Percentiles rank a stretch among this genome's conserved stretches.
Evolutionary conservation across 2,888 invertebrate genomes (phyloP).

Genomic region (Perizoma flavofasciatum): DNA sequence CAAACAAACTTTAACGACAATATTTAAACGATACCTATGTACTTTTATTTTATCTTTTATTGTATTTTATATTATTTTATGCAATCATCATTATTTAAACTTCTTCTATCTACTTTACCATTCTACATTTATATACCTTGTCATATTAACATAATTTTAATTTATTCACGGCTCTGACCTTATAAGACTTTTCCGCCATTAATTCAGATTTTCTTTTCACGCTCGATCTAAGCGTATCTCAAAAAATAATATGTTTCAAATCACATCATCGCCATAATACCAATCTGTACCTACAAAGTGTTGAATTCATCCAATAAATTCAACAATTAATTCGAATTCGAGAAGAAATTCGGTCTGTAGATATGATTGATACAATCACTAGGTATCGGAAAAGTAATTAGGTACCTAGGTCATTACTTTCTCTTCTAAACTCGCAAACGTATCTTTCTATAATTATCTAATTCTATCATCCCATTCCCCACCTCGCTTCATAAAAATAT

Average conservation of each 20-base stretch:
- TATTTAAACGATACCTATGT: constrained; percentile 13
- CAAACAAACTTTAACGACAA: not conserved
- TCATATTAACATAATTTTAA: constrained; percentile 41
- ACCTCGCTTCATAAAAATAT: constrained; percentile 73
- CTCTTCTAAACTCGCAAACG: not conserved
- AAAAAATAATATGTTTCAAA: constrained; percentile 6
- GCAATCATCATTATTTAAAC: constrained; percentile 57
- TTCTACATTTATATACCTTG: constrained; percentile 38
- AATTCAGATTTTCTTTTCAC: constrained; percentile 29
- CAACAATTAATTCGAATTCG: no score
- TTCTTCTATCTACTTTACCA: constrained; percentile 33
- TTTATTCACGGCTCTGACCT: constrained; percentile 48
- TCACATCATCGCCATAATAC: constrained; percentile 4
- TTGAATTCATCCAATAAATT: no score
- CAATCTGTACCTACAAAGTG: not conserved
- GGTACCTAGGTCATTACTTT: not conserved
- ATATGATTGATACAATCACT: no score
- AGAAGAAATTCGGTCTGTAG: no score
- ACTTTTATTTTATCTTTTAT: constrained; percentile 34
- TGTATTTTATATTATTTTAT: constrained; percentile 43
- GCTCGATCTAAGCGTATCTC: constrained; percentile 22
- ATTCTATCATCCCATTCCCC: constrained; percentile 36
- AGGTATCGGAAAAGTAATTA: not conserved
- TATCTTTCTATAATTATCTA: not conserved
- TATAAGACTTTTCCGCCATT: constrained; percentile 32